Evolutionary conservation across 2,888 invertebrate species (phyloP), one percentile per base, ranked within the genome.

Genomic region (Epinotia demarniana): DNA sequence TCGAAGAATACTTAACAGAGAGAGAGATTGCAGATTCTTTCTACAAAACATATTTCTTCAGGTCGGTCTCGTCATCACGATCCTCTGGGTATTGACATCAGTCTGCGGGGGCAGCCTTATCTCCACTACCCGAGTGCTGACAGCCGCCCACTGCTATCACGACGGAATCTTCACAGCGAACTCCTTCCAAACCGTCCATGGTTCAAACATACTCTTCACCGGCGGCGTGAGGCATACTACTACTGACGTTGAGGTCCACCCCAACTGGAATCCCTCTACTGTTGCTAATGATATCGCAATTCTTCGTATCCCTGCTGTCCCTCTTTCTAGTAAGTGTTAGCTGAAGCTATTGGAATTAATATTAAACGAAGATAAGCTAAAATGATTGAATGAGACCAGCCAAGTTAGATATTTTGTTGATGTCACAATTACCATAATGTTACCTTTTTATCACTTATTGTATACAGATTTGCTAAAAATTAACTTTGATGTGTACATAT

Each of bases 61-160:
- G 87, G 87, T 82, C 70, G 88, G 87, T 72, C 81, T 86, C 2
- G 72, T 87, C 16, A 79, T 79, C 12, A 80, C 81, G 23, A 72
- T 75, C 73, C 18, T 78, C 39, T 76, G 0, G 79, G 81, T 6
- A 71, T 74, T 60, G 82, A 82, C 43, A 2, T 85, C 86, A 6
- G 83, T 90, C 0, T 92, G 92, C 75, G 91, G 92, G 23, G 91
- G 85, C 11, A 82, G 87, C 8, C 80, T 92, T 5, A 69, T 92
- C 53, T 83, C 79, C 5, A 0, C 76, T 1, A 79, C 46, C 55
- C 78, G 84, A 49, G 83, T 88, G 0, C 70, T 83, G 3, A 88
- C 89, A 2, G 88, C 89, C 39, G 88, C 89, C 2, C 88, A 88
- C 77, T 89, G 88, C 78, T 88, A 90, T 89, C 81, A 66, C 39